A percentile compares a stretch with the other conserved stretches of the same genome.
Conservation (phyloP, 2,888 invertebrate genomes). For the Bursaphelenchus okinawaensis region DNA sequence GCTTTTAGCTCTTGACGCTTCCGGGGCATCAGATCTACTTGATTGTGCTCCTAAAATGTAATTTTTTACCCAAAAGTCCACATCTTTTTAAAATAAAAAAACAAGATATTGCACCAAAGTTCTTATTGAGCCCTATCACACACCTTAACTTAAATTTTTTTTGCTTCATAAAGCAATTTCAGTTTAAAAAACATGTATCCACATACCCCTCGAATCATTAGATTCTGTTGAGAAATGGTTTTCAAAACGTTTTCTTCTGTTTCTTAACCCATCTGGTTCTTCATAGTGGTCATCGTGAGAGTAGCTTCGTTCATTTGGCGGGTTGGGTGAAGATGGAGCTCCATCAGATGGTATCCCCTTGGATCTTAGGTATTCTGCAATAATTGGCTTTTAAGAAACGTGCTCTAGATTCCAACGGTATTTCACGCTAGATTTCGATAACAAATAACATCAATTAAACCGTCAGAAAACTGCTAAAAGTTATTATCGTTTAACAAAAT, state of each 20-base stretch:
- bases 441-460: neutral
- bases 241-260: constrained; percentile 12
- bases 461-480: neutral
- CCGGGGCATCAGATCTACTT: constrained; percentile 11
- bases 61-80: neutral
- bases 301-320: constrained; percentile 19
- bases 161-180: neutral
- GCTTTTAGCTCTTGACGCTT: neutral
- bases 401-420: neutral
- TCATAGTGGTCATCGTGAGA: constrained; percentile 53
- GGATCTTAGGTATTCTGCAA: constrained; percentile 4
- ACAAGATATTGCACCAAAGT: too few species aligned
- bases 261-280: constrained; percentile 33
- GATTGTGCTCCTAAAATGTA: constrained; percentile 8
- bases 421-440: neutral
- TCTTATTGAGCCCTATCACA: too few species aligned
- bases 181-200: neutral
- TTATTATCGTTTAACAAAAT: neutral
- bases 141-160: too few species aligned
- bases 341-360: neutral
- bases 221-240: neutral
- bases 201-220: constrained; percentile 6
- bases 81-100: too few species aligned
- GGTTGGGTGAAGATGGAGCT: neutral
- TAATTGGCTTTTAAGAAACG: neutral